A percentile compares a stretch with the other conserved stretches of the same genome.
These are phyloP conservation scores for Lissocephala sabroskyi DNA, from an alignment of 2,888 invertebrate species.

Conservation along the genomic window DNA sequence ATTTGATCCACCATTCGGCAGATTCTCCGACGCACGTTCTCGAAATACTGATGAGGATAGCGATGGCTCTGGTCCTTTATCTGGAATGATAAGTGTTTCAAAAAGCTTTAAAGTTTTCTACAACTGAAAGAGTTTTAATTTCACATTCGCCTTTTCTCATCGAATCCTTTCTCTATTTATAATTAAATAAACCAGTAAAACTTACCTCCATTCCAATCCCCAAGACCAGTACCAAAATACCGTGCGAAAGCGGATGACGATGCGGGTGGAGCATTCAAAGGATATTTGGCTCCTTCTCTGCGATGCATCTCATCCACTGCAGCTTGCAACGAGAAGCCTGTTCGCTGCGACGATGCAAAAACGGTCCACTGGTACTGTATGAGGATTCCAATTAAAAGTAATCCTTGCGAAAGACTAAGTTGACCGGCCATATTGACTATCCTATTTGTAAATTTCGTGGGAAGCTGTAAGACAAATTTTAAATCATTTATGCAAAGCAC, in stretches of 20 bases:
- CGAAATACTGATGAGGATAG: constrained; percentile 62
- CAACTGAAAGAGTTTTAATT: no score
- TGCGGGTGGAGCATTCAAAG: constrained; percentile 58
- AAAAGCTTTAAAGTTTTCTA: no score
- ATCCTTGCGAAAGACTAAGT: no score
- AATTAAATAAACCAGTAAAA: no score
- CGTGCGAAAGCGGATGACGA: no score
- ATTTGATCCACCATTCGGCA: constrained; percentile 25
- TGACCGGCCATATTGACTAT: constrained; percentile 32
- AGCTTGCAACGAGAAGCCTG: constrained; percentile 69
- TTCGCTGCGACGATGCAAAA: constrained; percentile 47
- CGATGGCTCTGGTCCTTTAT: constrained; percentile 38
- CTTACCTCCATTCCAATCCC: constrained; percentile 72
- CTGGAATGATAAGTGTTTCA: constrained; percentile 24
- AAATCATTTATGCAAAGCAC: no score
- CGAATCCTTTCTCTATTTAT: no score
- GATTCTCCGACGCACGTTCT: constrained; percentile 60
- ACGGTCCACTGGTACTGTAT: constrained; percentile 23
- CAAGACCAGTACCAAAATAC: constrained; percentile 53
- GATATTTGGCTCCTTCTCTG: constrained; percentile 67
- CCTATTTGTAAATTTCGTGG: no score
- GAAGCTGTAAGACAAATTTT: no score
- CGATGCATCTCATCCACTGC: constrained; percentile 72
- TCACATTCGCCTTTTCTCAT: no score
- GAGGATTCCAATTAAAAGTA: no score